A percentile compares a stretch with the other conserved stretches of the same genome.
These are phyloP conservation scores for Corythornis madagascariensis DNA, from an alignment of 2,113 vertebrate genomes.

Conservation along the genomic window DNA sequence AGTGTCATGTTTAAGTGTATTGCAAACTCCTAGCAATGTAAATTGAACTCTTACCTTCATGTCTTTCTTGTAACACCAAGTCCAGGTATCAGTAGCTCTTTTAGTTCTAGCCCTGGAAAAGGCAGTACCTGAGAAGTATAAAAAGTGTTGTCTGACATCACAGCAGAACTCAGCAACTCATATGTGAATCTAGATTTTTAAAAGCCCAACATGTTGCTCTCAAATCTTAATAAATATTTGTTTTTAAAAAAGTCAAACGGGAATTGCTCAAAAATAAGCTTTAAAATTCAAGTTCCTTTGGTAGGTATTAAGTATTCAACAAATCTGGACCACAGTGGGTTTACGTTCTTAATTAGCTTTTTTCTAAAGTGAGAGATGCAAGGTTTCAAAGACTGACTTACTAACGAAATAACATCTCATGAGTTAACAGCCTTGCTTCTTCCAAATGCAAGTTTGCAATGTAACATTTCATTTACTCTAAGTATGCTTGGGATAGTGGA, in stretches of 20 bases:
- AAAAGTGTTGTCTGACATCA: not conserved
- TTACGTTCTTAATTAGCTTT: not conserved
- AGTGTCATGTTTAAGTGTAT: not conserved
- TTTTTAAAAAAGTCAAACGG: not conserved
- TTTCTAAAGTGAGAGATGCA: not conserved
- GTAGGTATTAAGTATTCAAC: not conserved
- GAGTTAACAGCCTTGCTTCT: not conserved
- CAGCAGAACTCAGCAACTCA: not conserved
- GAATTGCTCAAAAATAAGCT: not conserved
- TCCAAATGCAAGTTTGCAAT: not conserved
- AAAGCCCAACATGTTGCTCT: not conserved
- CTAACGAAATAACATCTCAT: not conserved
- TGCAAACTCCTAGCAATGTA: not conserved
- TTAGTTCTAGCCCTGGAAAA: not conserved
- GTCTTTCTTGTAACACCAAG: not conserved
- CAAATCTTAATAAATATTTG: not conserved
- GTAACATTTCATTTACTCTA: not conserved
- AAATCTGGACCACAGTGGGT: not conserved
- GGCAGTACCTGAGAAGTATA: not conserved
- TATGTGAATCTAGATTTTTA: accelerated
- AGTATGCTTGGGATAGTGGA: not conserved
- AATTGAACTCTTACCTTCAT: not conserved
- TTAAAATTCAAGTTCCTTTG: not conserved
- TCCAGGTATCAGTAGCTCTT: not conserved
- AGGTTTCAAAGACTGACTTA: not conserved